A percentile compares a stretch with the other conserved stretches of the same genome.
Evolutionary conservation across 2,113 vertebrate species (phyloP).

Genomic region (Oryzias javanicus): DNA sequence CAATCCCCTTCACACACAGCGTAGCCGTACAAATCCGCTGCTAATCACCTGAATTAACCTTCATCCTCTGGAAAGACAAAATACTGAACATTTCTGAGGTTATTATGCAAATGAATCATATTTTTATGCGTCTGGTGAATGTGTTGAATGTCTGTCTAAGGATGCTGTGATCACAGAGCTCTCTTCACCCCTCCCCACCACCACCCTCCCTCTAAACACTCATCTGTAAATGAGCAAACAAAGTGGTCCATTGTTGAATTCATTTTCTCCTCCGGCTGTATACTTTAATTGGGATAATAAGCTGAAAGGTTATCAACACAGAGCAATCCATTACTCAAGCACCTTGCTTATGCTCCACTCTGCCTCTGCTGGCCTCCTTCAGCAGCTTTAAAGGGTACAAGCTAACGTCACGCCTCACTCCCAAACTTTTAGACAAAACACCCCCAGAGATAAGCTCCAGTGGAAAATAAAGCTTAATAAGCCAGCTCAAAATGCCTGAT

Average conservation of each 20-base stretch:
- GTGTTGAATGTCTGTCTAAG: background rate
- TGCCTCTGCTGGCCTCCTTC: constrained; percentile 14
- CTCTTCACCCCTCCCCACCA: constrained; percentile 56
- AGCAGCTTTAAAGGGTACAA: constrained; percentile 13
- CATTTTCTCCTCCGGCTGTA: constrained; percentile 76
- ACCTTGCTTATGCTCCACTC: constrained; percentile 39
- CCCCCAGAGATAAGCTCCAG: background rate
- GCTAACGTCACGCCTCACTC: constrained; percentile 1
- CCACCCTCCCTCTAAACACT: constrained; percentile 40
- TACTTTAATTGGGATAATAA: constrained; percentile 77
- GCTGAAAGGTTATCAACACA: constrained; percentile 77
- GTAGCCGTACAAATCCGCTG: constrained; percentile 12
- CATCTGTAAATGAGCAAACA: constrained; percentile 73
- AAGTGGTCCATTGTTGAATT: constrained; percentile 66
- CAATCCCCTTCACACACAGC: constrained; percentile 1
- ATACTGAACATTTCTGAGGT: constrained; percentile 9
- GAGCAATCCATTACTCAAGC: constrained; percentile 62
- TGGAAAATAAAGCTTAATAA: background rate
- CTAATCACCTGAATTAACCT: constrained; percentile 5
- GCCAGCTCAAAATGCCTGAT: no score
- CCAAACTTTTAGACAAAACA: background rate
- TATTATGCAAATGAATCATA: constrained; percentile 18
- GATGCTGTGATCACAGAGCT: constrained; percentile 33
- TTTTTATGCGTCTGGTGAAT: constrained; percentile 11
- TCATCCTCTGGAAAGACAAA: background rate